Evolutionary conservation across 92 coral and sea anemone genomes (phyloP).

Genomic region (Scolanthus callimorphus): DNA sequence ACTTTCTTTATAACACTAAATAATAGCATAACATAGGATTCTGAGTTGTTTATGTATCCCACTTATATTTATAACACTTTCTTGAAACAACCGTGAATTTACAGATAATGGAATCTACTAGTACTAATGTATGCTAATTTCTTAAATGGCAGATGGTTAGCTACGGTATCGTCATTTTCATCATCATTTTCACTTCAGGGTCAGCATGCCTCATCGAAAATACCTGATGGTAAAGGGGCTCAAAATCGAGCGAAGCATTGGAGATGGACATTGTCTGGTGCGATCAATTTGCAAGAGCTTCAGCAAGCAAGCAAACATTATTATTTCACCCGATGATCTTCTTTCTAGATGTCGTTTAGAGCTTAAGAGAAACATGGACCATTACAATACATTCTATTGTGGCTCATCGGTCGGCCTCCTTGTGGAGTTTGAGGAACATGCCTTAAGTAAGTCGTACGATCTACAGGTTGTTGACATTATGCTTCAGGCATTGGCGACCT

Average conservation of each 20-base stretch:
- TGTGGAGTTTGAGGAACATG: slow-evolving; percentile 4
- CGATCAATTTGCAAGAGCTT: neutral
- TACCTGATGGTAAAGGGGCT: neutral
- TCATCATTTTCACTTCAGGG: neutral
- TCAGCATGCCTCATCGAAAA: neutral
- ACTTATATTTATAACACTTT: too few relatives aligned
- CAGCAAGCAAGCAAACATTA: neutral
- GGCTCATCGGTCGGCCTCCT: neutral
- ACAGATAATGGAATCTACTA: too few relatives aligned
- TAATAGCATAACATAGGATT: too few relatives aligned
- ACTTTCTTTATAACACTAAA: too few relatives aligned
- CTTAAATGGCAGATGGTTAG: too few relatives aligned
- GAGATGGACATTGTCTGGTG: neutral
- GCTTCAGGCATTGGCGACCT: neutral
- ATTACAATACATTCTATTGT: neutral
- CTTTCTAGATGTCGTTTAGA: neutral
- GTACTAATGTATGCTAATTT: too few relatives aligned
- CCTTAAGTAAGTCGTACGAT: neutral
- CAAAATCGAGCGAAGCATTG: neutral
- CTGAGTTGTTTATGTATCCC: too few relatives aligned
- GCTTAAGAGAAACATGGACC: neutral
- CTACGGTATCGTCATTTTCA: too few relatives aligned
- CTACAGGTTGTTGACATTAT: slow-evolving; percentile 5
- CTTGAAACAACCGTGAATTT: too few relatives aligned
- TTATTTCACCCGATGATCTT: neutral